A percentile compares a stretch with the other conserved stretches of the same genome.
These are phyloP conservation scores for Lophius piscatorius DNA, from an alignment of 2,113 vertebrate genomes.

Conservation along the genomic window DNA sequence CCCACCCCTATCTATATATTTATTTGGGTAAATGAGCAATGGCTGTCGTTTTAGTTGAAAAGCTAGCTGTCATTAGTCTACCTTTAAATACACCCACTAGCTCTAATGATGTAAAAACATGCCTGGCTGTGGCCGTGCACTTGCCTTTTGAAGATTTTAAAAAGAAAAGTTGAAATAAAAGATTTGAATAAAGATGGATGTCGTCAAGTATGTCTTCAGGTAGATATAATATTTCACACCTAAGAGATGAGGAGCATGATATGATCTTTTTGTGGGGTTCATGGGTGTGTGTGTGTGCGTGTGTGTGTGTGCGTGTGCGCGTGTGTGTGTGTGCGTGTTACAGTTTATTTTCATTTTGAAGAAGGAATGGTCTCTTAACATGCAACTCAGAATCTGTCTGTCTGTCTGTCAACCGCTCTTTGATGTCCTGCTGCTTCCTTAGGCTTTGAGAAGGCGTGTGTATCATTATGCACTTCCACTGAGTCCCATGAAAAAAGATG, in stretches of 20 bases:
- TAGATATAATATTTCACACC: slow-evolving; percentile 44
- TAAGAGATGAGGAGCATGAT: slow-evolving; percentile 18
- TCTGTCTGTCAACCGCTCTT: slow-evolving; percentile 71
- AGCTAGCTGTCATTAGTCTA: slow-evolving; percentile 70
- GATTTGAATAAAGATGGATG: slow-evolving; percentile 62
- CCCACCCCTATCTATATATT: slow-evolving; percentile 34
- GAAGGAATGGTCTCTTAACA: slow-evolving; percentile 68
- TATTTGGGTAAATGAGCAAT: slow-evolving; percentile 61
- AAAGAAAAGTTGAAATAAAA: slow-evolving; percentile 39
- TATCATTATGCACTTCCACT: slow-evolving; percentile 71
- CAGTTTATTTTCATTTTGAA: slow-evolving; percentile 60
- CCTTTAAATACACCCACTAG: slow-evolving; percentile 68
- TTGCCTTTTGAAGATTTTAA: slow-evolving; percentile 61
- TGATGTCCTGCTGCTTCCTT: slow-evolving; percentile 70
- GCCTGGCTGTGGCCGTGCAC: slow-evolving; percentile 59
- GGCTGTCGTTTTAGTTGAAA: slow-evolving; percentile 61
- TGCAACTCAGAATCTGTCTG: slow-evolving; percentile 63
- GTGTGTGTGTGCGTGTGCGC: background rate
- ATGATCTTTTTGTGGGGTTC: slow-evolving; percentile 25
- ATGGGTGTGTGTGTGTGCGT: too few relatives aligned
- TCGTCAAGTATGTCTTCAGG: slow-evolving; percentile 49
- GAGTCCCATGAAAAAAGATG: slow-evolving; percentile 64
- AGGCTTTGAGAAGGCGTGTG: slow-evolving; percentile 63
- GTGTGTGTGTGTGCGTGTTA: slow-evolving; percentile 16
- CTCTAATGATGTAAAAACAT: slow-evolving; percentile 75